phyloP scores from a whole-genome alignment of 2,113 vertebrate genomes.

The Dromiciops gliroides region DNA sequence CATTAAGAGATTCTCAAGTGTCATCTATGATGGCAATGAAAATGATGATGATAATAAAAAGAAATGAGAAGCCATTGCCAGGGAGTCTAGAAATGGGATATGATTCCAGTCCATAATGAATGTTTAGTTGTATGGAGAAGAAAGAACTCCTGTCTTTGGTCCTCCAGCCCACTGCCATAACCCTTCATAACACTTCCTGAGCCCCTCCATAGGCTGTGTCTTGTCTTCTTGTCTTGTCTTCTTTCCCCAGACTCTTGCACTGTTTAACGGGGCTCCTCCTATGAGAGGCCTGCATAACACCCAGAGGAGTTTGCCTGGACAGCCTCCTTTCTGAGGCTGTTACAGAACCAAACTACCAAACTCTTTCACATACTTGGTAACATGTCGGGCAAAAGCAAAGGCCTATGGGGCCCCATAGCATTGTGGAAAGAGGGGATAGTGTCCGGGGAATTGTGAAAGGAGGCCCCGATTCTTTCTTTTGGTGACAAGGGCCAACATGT shows the following conservation, averaged over 20 bases:
- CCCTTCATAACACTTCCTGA: not conserved
- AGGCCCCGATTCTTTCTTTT: not conserved
- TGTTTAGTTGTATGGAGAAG: not conserved
- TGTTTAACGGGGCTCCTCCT: not conserved
- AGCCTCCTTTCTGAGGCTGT: not conserved
- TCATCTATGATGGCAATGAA: not conserved
- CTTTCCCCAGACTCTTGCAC: not conserved
- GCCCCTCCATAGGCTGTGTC: not conserved
- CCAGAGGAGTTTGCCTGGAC: not conserved
- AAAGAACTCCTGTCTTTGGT: not conserved
- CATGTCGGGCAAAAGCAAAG: not conserved
- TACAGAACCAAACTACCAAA: not conserved
- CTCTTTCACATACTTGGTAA: not conserved
- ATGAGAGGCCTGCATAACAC: not conserved
- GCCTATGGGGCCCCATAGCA: not conserved
- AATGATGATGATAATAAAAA: not conserved
- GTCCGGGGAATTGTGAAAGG: not conserved
- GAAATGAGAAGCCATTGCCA: not conserved
- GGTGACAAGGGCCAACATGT: not conserved
- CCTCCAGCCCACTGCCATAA: not conserved
- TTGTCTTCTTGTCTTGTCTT: no score
- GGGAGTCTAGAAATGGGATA: not conserved
- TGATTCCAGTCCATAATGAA: not conserved
- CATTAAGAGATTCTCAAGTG: not conserved
- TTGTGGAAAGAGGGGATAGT: not conserved